Base-by-base conservation (phyloP, 1,140 invertebrate species). In the Drosophila sproati region DNA sequence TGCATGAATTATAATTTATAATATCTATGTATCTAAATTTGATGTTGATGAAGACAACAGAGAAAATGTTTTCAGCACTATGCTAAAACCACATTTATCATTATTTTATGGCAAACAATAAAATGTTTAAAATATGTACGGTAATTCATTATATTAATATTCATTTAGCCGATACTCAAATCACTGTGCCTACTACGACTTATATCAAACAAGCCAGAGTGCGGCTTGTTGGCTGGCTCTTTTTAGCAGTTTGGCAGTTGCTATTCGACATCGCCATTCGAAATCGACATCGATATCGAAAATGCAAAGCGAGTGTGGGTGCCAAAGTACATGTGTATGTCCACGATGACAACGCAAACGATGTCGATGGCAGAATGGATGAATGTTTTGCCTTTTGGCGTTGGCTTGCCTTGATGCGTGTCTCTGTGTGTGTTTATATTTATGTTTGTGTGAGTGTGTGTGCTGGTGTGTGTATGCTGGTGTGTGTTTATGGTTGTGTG, bases 241-340 rank as follows among this genome's bases (percentile, higher is more conserved):
- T 54, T 48, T 29, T 29, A 56, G n/a, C 45, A 20, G 20, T 43
- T 4, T 34, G n/a, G 34, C 43, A 43, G 39, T 61, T 55, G 48
- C 57, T 35, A 60, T 29, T 62, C 59, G 43, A 45, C 48, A 54
- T 37, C 55, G 6, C 10, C 41, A 55, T 56, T 43, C 35, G 29
- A 28, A 35, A 39, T 50, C 41, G 63, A 47, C 56, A 69, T 61
- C 72, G 66, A 70, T 74, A 70, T 70, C 66, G 57, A 62, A 37
- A 69, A 69, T 73, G 64, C 64, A 52, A 60, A 62, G 51, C 48
- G 55, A 80, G 77, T 89, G 83, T 88, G 85, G 83, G 83, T 89
- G 83, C 80, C 80, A 85, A 75, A 70, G 63, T 63, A 85, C 83
- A 88, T 88, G 85, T 88, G 83, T 88, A 83, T 89, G 74, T 59